A percentile compares a stretch with the other conserved stretches of the same genome.
Evolutionary conservation across 2,113 vertebrate genomes (phyloP).

Genomic region (Tamias sibiricus): DNA sequence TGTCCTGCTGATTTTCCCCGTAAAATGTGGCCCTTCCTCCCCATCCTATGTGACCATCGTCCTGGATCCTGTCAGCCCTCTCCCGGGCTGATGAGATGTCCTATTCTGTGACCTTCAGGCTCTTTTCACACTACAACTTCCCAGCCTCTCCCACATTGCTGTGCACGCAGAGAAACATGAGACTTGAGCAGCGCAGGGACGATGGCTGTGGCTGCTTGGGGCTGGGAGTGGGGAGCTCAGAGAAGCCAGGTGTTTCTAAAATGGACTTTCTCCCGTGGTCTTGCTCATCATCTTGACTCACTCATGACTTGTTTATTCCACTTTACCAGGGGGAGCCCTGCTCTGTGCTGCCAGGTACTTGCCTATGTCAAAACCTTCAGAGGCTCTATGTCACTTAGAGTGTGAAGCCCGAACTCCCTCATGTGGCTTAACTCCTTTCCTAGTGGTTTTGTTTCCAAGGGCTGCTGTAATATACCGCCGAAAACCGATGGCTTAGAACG

Average conservation of each 20-base stretch:
- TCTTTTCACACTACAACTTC: background rate
- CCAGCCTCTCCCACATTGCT: accelerated
- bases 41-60: background rate
- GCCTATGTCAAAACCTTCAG: background rate
- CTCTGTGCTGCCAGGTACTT: background rate
- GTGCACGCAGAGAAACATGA: background rate
- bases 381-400: background rate
- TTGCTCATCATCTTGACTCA: background rate
- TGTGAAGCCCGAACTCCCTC: background rate
- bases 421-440: background rate
- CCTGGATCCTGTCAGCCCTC: background rate
- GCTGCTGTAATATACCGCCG: background rate
- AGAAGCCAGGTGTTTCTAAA: background rate
- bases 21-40: background rate
- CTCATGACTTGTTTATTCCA: background rate
- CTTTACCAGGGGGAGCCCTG: background rate
- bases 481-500: background rate
- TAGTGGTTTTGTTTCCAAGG: background rate
- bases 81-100: background rate
- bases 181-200: background rate
- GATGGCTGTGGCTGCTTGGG: background rate
- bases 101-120: background rate
- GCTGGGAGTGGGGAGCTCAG: background rate
- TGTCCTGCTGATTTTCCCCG: background rate
- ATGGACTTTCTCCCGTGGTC: background rate